Conservation (phyloP, 2,797 vertebrate species). For the Sebastes miniatus region DNA sequence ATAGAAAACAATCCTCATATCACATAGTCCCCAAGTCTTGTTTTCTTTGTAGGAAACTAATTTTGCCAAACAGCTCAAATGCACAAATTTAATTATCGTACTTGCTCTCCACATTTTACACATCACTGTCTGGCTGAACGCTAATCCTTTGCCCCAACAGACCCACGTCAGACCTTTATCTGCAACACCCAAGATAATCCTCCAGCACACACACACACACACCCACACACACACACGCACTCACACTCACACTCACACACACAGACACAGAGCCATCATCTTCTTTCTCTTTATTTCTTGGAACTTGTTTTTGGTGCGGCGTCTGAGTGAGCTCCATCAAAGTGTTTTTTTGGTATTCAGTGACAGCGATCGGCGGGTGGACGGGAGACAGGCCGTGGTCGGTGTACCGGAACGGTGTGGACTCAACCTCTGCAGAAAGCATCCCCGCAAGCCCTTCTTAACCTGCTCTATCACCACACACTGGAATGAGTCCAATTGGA, state of each 20-base stretch:
- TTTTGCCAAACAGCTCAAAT: background rate
- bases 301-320: background rate
- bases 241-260: background rate
- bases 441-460: background rate
- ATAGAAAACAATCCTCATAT: background rate
- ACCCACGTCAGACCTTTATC: background rate
- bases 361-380: background rate
- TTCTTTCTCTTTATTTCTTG: background rate
- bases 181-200: conserved; percentile 11
- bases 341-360: background rate
- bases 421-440: background rate
- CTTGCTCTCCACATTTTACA: conserved; percentile 9
- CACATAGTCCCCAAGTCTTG: background rate
- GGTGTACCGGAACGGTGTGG: background rate
- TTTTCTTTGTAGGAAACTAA: background rate
- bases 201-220: background rate
- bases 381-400: background rate
- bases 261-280: background rate
- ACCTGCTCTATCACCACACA: background rate
- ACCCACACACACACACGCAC: background rate
- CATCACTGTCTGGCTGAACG: background rate
- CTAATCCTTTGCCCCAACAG: conserved; percentile 13
- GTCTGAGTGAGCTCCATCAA: background rate
- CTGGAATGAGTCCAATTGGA: background rate
- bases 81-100: background rate